Conservation (phyloP, 2,888 invertebrate species). For the Parnassius mnemosyne region DNA sequence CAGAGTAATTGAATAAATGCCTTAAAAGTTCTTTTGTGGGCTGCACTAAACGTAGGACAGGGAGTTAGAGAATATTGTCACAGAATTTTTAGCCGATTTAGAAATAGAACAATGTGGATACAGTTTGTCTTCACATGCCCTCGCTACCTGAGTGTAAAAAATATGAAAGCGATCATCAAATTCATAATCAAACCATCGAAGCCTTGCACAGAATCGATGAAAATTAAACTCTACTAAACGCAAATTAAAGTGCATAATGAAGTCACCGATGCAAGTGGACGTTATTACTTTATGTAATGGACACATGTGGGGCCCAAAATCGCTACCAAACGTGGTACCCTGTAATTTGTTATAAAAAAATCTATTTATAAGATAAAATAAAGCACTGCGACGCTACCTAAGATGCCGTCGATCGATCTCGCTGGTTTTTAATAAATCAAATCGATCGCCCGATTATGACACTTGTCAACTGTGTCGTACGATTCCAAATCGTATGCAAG, state of each 20-base stretch:
- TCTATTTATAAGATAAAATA: constrained; percentile 80
- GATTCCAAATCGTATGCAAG: constrained; percentile 59
- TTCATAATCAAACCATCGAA: constrained; percentile 40
- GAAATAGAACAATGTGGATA: constrained; percentile 15
- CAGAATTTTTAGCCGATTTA: constrained; percentile 26
- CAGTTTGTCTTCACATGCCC: constrained; percentile 36
- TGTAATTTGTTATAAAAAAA: constrained; percentile 79
- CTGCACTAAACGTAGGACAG: constrained; percentile 28
- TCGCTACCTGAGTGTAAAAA: constrained; percentile 59
- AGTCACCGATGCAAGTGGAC: constrained; percentile 40
- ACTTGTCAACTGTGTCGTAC: constrained; percentile 66
- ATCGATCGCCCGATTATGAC: constrained; percentile 64
- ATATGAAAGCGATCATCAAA: constrained; percentile 58
- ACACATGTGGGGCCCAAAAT: constrained; percentile 61
- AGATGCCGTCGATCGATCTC: constrained; percentile 74
- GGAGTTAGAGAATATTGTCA: constrained; percentile 33
- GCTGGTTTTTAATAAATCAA: constrained; percentile 70
- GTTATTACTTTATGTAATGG: constrained; percentile 55
- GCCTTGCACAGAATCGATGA: constrained; percentile 39
- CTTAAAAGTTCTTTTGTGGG: constrained; percentile 52
- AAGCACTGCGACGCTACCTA: constrained; percentile 76
- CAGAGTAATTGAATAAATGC: constrained; percentile 77
- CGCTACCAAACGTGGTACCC: constrained; percentile 79
- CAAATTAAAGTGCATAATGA: constrained; percentile 61
- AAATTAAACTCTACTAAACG: constrained; percentile 62